Evolutionary conservation across 2,797 vertebrate species (phyloP), one percentile per base, ranked within the genome.

Genomic region (Gorsachius magnificus): DNA sequence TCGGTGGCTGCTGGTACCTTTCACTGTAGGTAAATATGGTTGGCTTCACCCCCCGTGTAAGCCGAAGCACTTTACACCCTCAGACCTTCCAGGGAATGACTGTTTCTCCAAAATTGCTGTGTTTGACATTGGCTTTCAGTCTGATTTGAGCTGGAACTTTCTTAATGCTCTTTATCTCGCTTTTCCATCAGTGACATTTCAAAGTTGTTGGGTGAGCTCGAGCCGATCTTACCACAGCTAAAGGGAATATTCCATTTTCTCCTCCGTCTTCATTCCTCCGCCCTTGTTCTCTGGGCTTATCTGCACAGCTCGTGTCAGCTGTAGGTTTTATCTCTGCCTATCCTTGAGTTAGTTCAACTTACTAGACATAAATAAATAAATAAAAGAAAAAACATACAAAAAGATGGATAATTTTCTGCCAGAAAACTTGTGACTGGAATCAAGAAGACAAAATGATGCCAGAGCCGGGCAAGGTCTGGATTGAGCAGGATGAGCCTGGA

Each of bases 271-370:
- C 74, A 41, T 77, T 91, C 83, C 29, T 77, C 45, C 16, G 46
- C 60, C 64, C 45, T 70, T 87, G 78, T 78, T 89, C 25, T 90
- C 48, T 5, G 26, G 54, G 48, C n/a, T 96, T 87, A 92, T 87
- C 91, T 64, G 68, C 75, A 64, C 66, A 85, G 82, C 51, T 80
- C 66, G 51, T 95, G 74, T 74, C 86, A 90, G 63, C 74, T 76
- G 33, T 26, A 90, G 65, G 63, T 93, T 94, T 90, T 95, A 68
- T 92, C 81, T 95, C 56, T 79, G 26, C 70, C 70, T 79, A 13
- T 64, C 56, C 90, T 77, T 66, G 48, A 68, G 66, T n/a, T 1
- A 4, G 75, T 68, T 96, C 35, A 84, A 70, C 50, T 93, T 81
- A 36, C 4, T 15, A 45, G 51, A 54, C 9, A 2, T 51, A 12